Evolutionary conservation across 2,888 invertebrate species (phyloP), one percentile per base, ranked within the genome.

Genomic region (Agrochola circellaris): DNA sequence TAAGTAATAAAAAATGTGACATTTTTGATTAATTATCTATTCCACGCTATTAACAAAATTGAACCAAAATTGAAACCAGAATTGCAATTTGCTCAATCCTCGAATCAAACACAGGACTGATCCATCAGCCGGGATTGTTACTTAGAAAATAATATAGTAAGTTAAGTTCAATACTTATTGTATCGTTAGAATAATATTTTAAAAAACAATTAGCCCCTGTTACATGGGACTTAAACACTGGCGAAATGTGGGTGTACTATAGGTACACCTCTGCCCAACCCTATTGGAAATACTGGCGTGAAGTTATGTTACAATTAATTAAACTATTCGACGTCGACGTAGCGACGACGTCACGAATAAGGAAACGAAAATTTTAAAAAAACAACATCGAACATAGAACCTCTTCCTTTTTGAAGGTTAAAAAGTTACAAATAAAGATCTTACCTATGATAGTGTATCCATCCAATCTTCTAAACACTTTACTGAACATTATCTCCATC

Each of bases 371-470:
- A 34, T 48, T 7, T 0, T 7, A 7, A 38, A 38, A 38, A 38
- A 7, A 38, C 7, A 38, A 38, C 6, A 7, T 38, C 7, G 38
- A 38, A 38, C 38, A 38, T 38, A 38, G 7, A 38, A 38, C 7
- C 38, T 38, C 38, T 1, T 38, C 38, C 38, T 38, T 38, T 38
- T 6, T 38, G 38, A 7, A 38, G 38, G 38, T 7, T 65, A 23
- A 72, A 45, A 20, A 7, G 34, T 38, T 4, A 48, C 17, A 51
- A 30, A 62, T 67, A 23, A 38, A 78, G 61, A 77, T 51, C 84
- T 91, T 92, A 96, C 96, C 96, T 75, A 96, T 89, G 34, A 93
- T 91, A 0, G 90, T 91, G 64, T 96, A 96, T 83, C 96, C 96
- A 45, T 94, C 90, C 88, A 93, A 88, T 80, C 91, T 93, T 84